phyloP scores from a whole-genome alignment of 2,888 invertebrate genomes.

The Pristionchus mayeri region DNA sequence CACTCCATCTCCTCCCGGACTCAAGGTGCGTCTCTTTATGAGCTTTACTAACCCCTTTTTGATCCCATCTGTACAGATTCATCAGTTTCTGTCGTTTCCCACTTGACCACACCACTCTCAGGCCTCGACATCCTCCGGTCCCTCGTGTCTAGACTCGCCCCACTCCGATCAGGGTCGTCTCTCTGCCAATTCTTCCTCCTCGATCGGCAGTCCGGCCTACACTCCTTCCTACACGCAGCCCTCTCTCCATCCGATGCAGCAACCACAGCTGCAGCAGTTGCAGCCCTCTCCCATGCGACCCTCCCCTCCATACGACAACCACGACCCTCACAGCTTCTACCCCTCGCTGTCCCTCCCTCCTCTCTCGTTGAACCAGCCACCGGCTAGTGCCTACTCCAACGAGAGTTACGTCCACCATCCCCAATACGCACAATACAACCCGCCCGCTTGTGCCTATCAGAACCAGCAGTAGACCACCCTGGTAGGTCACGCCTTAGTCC shows the following conservation, averaged over 20 bases:
- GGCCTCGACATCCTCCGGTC: background rate
- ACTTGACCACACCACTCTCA: background rate
- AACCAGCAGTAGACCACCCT: background rate
- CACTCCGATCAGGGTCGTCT: slow-evolving; percentile 32
- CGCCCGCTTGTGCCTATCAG: background rate
- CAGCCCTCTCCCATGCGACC: slow-evolving; percentile 10
- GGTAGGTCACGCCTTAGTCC: background rate
- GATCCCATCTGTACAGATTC: background rate
- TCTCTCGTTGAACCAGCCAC: background rate
- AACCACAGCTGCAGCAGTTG: background rate
- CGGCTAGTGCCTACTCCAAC: background rate
- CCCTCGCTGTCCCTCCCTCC: background rate
- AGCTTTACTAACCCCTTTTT: background rate
- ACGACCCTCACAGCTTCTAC: background rate
- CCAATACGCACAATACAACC: background rate
- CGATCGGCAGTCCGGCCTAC: slow-evolving; percentile 17
- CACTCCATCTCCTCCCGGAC: slow-evolving; percentile 33
- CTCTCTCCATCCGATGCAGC: background rate
- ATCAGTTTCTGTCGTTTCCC: background rate
- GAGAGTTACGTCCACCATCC: background rate
- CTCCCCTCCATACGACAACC: slow-evolving; percentile 35
- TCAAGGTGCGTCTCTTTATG: slow-evolving; percentile 33
- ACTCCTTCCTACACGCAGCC: background rate
- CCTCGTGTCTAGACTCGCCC: slow-evolving; percentile 38
- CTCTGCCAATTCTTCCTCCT: slow-evolving; percentile 19